Conservation (phyloP, 2,113 vertebrate genomes). For the Cyphomyrus plagiostoma region DNA sequence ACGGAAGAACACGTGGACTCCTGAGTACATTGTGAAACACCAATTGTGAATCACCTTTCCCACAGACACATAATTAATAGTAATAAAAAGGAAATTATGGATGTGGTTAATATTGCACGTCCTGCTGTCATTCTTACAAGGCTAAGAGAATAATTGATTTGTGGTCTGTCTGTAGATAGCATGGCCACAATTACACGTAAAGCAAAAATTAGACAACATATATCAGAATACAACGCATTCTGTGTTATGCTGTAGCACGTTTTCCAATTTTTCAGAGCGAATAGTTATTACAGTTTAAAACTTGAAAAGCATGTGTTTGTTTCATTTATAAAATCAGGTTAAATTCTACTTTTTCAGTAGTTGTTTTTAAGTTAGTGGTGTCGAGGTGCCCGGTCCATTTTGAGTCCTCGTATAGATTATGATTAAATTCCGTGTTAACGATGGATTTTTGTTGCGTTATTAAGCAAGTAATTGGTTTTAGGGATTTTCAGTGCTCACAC, state of each 20-base stretch:
- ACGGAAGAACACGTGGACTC: background rate
- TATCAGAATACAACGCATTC: background rate
- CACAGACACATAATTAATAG: background rate
- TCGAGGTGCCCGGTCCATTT: background rate
- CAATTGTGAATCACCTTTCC: background rate
- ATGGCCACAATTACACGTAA: background rate
- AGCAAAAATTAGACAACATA: background rate
- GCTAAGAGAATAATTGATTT: background rate
- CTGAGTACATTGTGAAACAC: background rate
- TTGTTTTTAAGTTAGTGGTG: background rate
- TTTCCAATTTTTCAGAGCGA: background rate
- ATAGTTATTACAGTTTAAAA: background rate
- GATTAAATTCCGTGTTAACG: background rate
- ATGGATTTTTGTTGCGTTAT: background rate
- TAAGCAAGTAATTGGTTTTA: background rate
- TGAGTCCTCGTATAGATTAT: background rate
- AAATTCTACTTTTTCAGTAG: background rate
- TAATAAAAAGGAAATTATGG: background rate
- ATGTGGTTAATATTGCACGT: background rate
- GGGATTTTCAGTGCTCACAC: background rate
- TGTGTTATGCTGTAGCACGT: background rate
- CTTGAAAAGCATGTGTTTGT: background rate
- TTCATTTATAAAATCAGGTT: background rate
- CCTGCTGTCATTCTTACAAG: background rate
- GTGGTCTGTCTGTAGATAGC: background rate